Conservation (phyloP, 2,888 invertebrate species). For the Hydropsyche betteni region DNA sequence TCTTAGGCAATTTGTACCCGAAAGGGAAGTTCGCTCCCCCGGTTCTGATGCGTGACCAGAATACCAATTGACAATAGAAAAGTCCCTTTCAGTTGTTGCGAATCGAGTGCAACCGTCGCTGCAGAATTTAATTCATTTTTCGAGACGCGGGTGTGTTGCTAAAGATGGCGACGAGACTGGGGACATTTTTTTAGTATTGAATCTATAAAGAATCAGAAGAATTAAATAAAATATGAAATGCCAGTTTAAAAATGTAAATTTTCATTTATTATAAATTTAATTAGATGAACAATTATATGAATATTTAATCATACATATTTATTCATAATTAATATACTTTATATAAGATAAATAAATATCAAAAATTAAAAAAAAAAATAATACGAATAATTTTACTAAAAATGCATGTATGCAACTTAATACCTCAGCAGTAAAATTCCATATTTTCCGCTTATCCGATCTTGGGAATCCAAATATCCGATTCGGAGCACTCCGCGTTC, state of each 20-base stretch:
- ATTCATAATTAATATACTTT: too few species aligned
- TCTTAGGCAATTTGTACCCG: conserved; percentile 35
- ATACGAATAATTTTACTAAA: neutral
- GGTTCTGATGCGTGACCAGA: neutral
- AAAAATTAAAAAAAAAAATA: too few species aligned
- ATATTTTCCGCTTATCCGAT: conserved; percentile 26
- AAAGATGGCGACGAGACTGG: too few species aligned
- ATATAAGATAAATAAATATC: too few species aligned
- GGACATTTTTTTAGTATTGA: too few species aligned
- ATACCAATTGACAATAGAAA: neutral
- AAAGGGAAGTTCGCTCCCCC: conserved; percentile 9
- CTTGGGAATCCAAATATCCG: conserved; percentile 30
- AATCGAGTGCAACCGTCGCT: conserved; percentile 4
- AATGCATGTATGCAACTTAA: neutral
- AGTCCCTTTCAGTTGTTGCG: neutral
- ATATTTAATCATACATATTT: too few species aligned
- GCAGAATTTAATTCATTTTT: conserved; percentile 12
- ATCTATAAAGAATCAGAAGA: too few species aligned
- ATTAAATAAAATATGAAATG: too few species aligned
- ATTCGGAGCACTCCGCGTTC: conserved; percentile 35
- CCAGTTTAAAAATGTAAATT: too few species aligned
- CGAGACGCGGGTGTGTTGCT: too few species aligned
- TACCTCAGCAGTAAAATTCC: conserved; percentile 4
- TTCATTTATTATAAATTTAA: too few species aligned
- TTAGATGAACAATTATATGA: too few species aligned